Percentiles rank a stretch among this genome's conserved stretches.
phyloP scores from a whole-genome alignment of 2,113 vertebrate genomes.

The Prunella himalayana region DNA sequence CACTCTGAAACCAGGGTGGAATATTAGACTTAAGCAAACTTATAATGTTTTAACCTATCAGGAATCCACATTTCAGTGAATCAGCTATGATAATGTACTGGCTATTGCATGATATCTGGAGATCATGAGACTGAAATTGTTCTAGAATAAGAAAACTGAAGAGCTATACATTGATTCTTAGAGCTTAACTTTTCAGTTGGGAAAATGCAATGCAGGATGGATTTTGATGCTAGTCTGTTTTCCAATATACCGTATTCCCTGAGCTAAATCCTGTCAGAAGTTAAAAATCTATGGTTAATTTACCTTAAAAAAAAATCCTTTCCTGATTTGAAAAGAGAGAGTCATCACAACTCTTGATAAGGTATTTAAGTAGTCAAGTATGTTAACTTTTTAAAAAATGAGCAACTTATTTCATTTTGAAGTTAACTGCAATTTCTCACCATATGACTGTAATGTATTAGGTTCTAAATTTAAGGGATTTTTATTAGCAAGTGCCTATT shows the following conservation, averaged over 20 bases:
- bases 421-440: neutral
- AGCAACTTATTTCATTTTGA: neutral
- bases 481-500: neutral
- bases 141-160: neutral
- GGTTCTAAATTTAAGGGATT: neutral
- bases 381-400: neutral
- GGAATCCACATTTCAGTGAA: neutral
- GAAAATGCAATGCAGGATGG: neutral
- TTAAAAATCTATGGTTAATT: neutral
- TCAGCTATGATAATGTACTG: neutral
- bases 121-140: neutral
- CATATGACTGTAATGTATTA: neutral
- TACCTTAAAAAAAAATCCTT: neutral
- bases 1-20: neutral
- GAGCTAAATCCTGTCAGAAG: neutral
- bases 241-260: neutral
- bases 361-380: neutral
- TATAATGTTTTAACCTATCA: neutral
- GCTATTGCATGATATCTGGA: neutral
- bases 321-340: neutral
- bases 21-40: neutral
- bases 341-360: neutral
- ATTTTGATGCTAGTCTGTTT: neutral
- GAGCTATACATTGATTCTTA: neutral
- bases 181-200: neutral